Percentiles rank a stretch among this genome's conserved stretches.
phyloP scores from a whole-genome alignment of 2,797 vertebrate species.

The Gymnoscopelus braueri region DNA sequence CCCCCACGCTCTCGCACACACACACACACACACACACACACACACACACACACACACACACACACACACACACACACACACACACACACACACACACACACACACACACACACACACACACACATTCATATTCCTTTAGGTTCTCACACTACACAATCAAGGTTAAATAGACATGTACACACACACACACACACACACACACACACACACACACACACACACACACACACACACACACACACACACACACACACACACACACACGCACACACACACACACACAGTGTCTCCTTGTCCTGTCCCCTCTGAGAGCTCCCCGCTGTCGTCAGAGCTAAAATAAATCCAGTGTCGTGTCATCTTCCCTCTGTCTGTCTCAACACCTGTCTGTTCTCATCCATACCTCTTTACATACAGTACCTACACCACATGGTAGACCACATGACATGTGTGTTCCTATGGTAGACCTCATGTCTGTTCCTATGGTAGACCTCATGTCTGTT shows the following conservation, averaged over 20 bases:
- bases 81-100: conserved; percentile 5
- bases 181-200: conserved; percentile 7
- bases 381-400: conserved; percentile 13
- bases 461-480: too few species aligned
- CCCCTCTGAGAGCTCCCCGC: conserved; percentile 27
- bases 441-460: too few species aligned
- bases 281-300: conserved; percentile 44
- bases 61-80: conserved; percentile 7
- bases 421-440: too few species aligned
- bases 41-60: conserved; percentile 1
- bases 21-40: conserved; percentile 12
- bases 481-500: too few species aligned
- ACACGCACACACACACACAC: not conserved
- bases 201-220: conserved; percentile 6
- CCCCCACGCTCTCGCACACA: conserved; percentile 6
- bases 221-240: conserved; percentile 2
- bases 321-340: conserved; percentile 61
- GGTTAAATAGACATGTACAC: too few species aligned
- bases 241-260: not conserved
- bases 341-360: conserved; percentile 60
- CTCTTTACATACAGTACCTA: not conserved
- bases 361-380: conserved; percentile 36
- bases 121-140: not conserved
- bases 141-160: too few species aligned
- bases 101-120: conserved; percentile 13